A percentile compares a stretch with the other conserved stretches of the same genome.
These are phyloP conservation scores for Rhamphomyia laevipes DNA, from an alignment of 2,888 invertebrate genomes.

Conservation along the genomic window DNA sequence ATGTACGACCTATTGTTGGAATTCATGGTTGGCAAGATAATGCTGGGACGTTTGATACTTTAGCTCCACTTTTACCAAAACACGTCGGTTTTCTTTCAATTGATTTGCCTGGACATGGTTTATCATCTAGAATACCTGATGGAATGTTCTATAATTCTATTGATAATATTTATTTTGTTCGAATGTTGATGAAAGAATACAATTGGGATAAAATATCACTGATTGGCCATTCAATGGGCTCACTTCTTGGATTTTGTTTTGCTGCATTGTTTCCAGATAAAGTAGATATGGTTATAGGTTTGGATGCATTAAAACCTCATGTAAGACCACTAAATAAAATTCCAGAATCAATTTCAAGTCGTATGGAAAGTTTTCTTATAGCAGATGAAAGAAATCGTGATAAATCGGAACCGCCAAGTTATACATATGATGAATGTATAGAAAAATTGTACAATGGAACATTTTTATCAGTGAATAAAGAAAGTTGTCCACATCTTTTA, in stretches of 20 bases:
- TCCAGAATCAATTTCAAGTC: conserved; percentile 31
- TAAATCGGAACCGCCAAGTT: conserved; percentile 45
- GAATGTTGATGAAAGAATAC: conserved; percentile 48
- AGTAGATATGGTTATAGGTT: conserved; percentile 28
- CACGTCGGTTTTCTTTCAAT: conserved; percentile 45
- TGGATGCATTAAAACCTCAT: conserved; percentile 31
- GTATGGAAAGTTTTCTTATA: conserved; percentile 36
- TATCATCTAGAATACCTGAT: conserved; percentile 53
- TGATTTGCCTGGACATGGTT: conserved; percentile 60
- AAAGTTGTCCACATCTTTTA: conserved; percentile 43
- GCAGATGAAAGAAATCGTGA: conserved; percentile 30
- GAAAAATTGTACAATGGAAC: conserved; percentile 45
- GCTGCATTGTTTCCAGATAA: conserved; percentile 46
- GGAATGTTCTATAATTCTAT: conserved; percentile 43
- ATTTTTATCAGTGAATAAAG: conserved; percentile 43
- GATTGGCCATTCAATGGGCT: conserved; percentile 57
- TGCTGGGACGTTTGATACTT: conserved; percentile 58
- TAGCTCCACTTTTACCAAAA: conserved; percentile 48
- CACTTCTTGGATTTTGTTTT: conserved; percentile 48
- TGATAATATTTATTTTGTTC: conserved; percentile 39
- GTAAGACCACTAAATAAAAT: conserved; percentile 19
- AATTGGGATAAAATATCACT: conserved; percentile 58
- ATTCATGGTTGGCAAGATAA: conserved; percentile 75
- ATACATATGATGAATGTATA: conserved; percentile 49
- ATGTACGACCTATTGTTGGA: conserved; percentile 52